Base-by-base conservation (phyloP, 2,113 vertebrate species). In the Stigmatopora nigra region DNA sequence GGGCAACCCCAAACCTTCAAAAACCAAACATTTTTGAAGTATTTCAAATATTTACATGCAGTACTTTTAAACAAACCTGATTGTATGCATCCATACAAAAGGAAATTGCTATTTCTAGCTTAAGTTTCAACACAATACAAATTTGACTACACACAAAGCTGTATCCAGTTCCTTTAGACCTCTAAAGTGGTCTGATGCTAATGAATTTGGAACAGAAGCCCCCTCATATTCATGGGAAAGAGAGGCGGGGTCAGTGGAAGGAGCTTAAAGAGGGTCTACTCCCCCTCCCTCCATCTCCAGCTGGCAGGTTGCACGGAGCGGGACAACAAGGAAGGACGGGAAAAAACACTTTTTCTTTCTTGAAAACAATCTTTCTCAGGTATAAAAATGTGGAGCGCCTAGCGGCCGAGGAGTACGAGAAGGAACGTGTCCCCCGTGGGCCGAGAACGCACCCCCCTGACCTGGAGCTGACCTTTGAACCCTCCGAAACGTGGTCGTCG, bases 341-440 rank as follows among this genome's bases (percentile, higher is more conserved):
- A 61, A 45, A 4, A 31, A 61, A 14, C 25, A 10, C 1, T 41
- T 61, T 38, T 58, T 58, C 3, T 38, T n/a, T 1, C 11, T 58
- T 58, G 16, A 60, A 41, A 46, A 4, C 5, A 14, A 36, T 19
- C 13, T 56, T 17, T 53, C n/a, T 49, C 78, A 99, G 96, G 93
- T 97, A 96, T 89, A 97, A 95, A 89, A 93, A 92, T 82, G 91
- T 95, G 83, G 96, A 98, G 79, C 92, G 93, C 57, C 82, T 94
- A 83, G 95, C 93, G 12, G 92, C 92, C 0, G 93, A 97, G 83
- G 93, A 94, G 10, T 95, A 89, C 38, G 95, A 95, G 88, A 91
- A 90, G 10, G 93, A 93, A 10, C 94, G 91, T 64, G 79, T 93
- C 76, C 78, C 59, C 31, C 63, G 82, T 19, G 73, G 56, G 66